Evolutionary conservation across 53 echinoderm and acorn worm species (phyloP).

Genomic region (Paracentrotus lividus): DNA sequence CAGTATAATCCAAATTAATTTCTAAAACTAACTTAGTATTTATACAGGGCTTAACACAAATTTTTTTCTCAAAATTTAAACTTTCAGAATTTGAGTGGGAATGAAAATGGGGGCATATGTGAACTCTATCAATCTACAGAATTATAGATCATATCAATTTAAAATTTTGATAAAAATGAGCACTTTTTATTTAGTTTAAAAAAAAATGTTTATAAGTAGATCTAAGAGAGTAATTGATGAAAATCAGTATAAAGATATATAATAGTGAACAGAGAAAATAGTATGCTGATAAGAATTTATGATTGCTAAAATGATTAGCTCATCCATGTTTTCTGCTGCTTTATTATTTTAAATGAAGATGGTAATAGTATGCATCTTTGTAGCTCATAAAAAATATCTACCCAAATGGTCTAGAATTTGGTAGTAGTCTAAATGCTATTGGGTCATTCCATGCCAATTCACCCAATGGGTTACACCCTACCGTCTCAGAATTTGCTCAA

Average conservation of each 20-base stretch:
- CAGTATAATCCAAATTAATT: too few species aligned
- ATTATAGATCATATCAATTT: neutral
- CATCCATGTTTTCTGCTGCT: neutral
- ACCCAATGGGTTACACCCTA: too few species aligned
- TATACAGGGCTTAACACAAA: too few species aligned
- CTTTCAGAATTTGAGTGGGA: too few species aligned
- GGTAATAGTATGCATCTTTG: neutral
- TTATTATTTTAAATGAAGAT: neutral
- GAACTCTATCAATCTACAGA: too few species aligned
- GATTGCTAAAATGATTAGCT: neutral
- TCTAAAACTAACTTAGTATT: too few species aligned
- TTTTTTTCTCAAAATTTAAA: too few species aligned
- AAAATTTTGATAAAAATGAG: neutral
- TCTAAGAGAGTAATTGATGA: neutral
- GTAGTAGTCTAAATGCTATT: neutral
- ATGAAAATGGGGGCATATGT: too few species aligned
- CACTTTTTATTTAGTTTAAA: neutral
- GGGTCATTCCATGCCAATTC: too few species aligned
- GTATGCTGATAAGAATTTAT: neutral
- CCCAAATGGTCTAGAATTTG: neutral
- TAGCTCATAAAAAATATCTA: neutral
- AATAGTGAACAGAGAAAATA: neutral
- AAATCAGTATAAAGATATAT: neutral
- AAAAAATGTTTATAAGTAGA: neutral
- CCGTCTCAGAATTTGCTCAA: too few species aligned